These are phyloP conservation scores for Isurus oxyrinchus DNA, from an alignment of 2,113 vertebrate genomes.

Conservation along the genomic window DNA sequence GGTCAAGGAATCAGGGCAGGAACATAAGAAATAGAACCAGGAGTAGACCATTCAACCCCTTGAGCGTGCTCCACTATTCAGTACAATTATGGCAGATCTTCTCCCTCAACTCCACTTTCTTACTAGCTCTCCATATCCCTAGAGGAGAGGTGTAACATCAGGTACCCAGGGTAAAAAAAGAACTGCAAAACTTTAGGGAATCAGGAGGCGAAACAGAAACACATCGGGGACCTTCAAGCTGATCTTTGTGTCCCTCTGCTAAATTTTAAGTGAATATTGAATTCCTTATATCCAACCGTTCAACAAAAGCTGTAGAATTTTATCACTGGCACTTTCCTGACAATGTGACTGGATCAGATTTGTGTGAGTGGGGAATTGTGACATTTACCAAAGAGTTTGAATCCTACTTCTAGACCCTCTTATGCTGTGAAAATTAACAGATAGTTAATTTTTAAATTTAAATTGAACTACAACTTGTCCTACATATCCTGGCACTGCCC, in stretches of 20 bases:
- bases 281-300: neutral
- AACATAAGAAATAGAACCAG: neutral
- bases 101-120: neutral
- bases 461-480: neutral
- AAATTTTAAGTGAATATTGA: neutral
- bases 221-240: neutral
- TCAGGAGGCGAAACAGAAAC: neutral
- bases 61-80: neutral
- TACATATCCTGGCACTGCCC: conserved; percentile 8
- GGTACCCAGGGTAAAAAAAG: neutral
- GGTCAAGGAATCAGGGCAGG: neutral
- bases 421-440: neutral
- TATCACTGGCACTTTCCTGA: neutral
- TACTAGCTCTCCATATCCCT: neutral
- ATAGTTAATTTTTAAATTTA: neutral
- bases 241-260: neutral
- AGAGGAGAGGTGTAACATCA: neutral
- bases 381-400: neutral
- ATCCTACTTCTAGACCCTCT: neutral
- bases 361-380: neutral
- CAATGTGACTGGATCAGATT: neutral
- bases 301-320: neutral
- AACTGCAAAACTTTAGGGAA: neutral
- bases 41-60: neutral
- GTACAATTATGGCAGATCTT: neutral